Percentiles rank a stretch among this genome's conserved stretches.
These are phyloP conservation scores for Diadumene lineata DNA, from an alignment of 92 coral and sea anemone genomes.

Conservation along the genomic window DNA sequence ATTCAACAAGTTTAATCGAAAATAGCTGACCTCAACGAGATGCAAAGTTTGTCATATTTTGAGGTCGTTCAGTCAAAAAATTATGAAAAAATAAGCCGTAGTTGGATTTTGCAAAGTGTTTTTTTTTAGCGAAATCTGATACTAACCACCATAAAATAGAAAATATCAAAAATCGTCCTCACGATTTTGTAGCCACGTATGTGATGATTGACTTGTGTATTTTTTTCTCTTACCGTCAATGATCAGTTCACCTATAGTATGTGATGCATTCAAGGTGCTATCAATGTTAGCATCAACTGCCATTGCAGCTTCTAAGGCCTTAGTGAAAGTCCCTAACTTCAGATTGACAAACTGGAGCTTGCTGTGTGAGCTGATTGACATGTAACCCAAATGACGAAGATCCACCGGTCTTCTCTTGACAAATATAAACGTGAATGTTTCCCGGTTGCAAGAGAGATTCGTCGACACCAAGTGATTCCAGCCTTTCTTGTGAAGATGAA, in stretches of 20 bases:
- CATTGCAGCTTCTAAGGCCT: not conserved
- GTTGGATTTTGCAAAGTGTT: too few relatives aligned
- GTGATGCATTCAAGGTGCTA: not conserved
- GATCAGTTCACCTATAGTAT: not conserved
- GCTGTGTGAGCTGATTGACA: conserved; percentile 2
- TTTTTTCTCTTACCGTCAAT: conserved; percentile 2
- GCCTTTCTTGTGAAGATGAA: conserved; percentile 11
- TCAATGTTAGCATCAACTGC: not conserved
- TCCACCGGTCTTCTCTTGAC: not conserved
- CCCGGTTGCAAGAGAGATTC: conserved; percentile 5
- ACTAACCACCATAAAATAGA: too few relatives aligned
- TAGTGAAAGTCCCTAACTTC: not conserved
- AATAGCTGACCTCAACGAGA: too few relatives aligned
- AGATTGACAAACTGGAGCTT: conserved; percentile 22
- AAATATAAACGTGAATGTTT: conserved; percentile 13
- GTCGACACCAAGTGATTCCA: conserved; percentile 18
- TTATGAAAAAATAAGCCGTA: too few relatives aligned
- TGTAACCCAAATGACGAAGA: conserved; percentile 10
- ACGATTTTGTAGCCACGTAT: too few relatives aligned
- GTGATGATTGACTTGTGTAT: too few relatives aligned
- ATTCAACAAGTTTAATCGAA: too few relatives aligned
- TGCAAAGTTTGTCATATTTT: too few relatives aligned
- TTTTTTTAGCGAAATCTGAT: too few relatives aligned
- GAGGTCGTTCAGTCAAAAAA: too few relatives aligned
- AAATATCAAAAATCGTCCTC: too few relatives aligned